Evolutionary conservation across 2,113 vertebrate genomes (phyloP), one percentile per base, ranked within the genome.

Genomic region (Embiotoca jacksoni): DNA sequence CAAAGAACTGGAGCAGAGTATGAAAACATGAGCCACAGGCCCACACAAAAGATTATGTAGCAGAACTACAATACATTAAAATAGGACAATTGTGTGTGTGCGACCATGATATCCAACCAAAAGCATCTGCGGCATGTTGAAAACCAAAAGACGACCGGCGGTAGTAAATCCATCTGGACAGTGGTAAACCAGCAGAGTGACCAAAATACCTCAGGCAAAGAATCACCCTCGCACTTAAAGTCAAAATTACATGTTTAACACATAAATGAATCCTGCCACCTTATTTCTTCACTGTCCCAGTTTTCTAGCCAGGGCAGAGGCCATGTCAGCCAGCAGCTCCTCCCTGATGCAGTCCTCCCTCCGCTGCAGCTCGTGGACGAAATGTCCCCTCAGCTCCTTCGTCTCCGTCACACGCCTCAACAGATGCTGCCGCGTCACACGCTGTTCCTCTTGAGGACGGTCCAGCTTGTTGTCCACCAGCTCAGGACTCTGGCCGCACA

Each of bases 291-390:
- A 36, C 44, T 70, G 41, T 67, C 72, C 65, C 56, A 94, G 82
- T 81, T 88, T 89, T 46, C 8, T 32, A 8, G 83, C 68, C 68
- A 94, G 76, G 8, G 32, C 44, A 8, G 57, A 74, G 49, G 85
- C 67, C 94, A 94, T 93, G 74, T 92, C 82, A 37, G 59, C 31
- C 0, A 93, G 86, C 67, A 94, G 88, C 82, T 88, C 81, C 78
- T 89, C 84, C 66, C 82, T 87, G 16, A 87, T 46, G 15, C 10
- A 7, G 5, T 94, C 89, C 71, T 94, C 91, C 55, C 62, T 89
- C 61, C 57, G 86, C 73, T 93, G 91, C 68, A 93, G 84, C 84
- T 92, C 88, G 2, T 94, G 93, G 64, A 88, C 31, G 9, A 92
- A 94, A 72, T 84, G 74, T 3, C 88, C 91, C 67, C 50, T 77